These are phyloP conservation scores for Centroberyx gerrardi DNA, from an alignment of 2,797 vertebrate genomes.

Conservation along the genomic window DNA sequence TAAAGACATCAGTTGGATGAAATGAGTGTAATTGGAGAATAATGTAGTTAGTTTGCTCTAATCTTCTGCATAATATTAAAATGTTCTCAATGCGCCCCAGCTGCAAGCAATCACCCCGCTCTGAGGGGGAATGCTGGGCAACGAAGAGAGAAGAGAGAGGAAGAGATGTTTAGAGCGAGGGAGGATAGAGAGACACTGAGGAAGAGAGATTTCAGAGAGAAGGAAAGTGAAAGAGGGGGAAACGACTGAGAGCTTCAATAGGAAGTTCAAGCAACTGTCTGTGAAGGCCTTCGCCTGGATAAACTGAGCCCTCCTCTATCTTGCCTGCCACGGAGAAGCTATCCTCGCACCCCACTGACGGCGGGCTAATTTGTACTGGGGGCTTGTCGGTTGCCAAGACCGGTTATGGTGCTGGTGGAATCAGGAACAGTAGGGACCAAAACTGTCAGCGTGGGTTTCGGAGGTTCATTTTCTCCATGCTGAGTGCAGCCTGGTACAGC, in stretches of 20 bases:
- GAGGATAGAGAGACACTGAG: conserved; percentile 54
- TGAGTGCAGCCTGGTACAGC: conserved; percentile 79
- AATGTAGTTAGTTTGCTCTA: conserved; percentile 94
- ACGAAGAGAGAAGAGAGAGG: conserved; percentile 24
- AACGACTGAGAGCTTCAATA: conserved; percentile 45
- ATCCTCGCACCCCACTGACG: conserved; percentile 68
- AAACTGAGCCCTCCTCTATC: conserved; percentile 53
- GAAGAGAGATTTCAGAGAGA: conserved; percentile 41
- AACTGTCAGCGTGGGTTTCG: conserved; percentile 81
- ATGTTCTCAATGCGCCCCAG: conserved; percentile 89
- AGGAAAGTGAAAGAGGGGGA: conserved; percentile 27
- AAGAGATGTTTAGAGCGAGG: conserved; percentile 50
- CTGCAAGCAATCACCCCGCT: conserved; percentile 92
- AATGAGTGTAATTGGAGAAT: conserved; percentile 94
- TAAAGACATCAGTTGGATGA: conserved; percentile 92
- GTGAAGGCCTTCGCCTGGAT: conserved; percentile 46
- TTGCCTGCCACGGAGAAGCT: conserved; percentile 63
- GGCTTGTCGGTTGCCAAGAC: conserved; percentile 78
- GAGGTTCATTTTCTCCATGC: conserved; percentile 83
- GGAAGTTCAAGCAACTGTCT: conserved; percentile 57
- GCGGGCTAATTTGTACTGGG: conserved; percentile 77
- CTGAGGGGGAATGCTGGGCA: conserved; percentile 76
- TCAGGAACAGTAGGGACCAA: conserved; percentile 81
- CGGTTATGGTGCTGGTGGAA: conserved; percentile 75
- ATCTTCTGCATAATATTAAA: conserved; percentile 94